Base-by-base conservation (phyloP, 2,797 vertebrate genomes). In the Fistularia tabacaria region DNA sequence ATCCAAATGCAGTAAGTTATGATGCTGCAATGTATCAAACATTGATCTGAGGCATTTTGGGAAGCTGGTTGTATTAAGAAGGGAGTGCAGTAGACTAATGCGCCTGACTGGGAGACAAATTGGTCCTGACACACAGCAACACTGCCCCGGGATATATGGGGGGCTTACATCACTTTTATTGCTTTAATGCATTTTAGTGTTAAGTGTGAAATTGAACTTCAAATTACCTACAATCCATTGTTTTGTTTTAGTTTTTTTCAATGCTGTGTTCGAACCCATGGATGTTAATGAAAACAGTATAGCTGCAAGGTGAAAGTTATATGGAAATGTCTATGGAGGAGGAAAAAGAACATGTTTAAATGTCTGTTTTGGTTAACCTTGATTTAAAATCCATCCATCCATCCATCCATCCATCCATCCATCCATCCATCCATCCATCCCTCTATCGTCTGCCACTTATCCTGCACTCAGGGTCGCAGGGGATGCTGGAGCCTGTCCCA, bases 61-160 rank as follows among this genome's bases (percentile, higher is more conserved):
- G 80, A 80, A 88, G 82, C 74, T 57, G 67, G 67, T 79, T 59
- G 69, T 83, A 82, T 89, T 88, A 89, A 85, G 81, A 70, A 77
- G 66, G 58, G 73, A 86, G 75, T 68, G 60, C 68, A 55, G 68
- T 66, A 85, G 85, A 90, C 87, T 88, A 90, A 91, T 87, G 84
- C 84, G 83, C 80, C 83, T 88, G 88, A 90, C 87, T 86, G 85
- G 80, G 85, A 90, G 88, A 91, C 83, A 89, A 90, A 90, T 89
- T 84, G 79, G 82, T 74, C 72, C 74, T 85, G 85, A 87, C 82
- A 38, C 66, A 70, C 72, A 80, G 76, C 81, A 83, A 85, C 69
- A 84, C 74, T 76, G 87, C 85, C 80, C 64, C 70, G 79, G 86
- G 87, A 89, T 86, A 87, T 84, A 85, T 85, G 71, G 81, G 63